These are phyloP conservation scores for Drosophila kokeensis DNA, from an alignment of 2,888 invertebrate genomes.

Conservation along the genomic window DNA sequence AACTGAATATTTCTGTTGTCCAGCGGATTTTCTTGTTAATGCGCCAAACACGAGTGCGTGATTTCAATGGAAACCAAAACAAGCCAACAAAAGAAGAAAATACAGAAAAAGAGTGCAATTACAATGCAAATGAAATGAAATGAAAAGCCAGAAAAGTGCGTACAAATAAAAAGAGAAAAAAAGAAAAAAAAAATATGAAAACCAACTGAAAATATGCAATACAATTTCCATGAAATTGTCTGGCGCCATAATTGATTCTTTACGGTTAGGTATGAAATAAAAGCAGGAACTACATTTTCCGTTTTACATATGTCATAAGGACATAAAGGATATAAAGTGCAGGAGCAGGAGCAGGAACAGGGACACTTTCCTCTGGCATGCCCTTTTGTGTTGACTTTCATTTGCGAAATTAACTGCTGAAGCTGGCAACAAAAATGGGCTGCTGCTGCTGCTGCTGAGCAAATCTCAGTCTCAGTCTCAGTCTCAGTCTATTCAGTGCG, in stretches of 20 bases:
- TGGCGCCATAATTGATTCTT: constrained; percentile 61
- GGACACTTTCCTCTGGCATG: neutral
- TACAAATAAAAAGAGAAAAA: neutral
- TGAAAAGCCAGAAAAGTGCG: constrained; percentile 5
- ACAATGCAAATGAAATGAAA: constrained; percentile 14
- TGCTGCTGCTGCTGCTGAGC: neutral
- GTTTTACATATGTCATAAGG: constrained; percentile 17
- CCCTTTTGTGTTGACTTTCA: constrained; percentile 37
- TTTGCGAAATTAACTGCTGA: constrained; percentile 64
- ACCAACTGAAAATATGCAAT: constrained; percentile 28
- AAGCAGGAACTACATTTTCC: constrained; percentile 16
- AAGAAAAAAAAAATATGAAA: neutral
- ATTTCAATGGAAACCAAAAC: constrained; percentile 30
- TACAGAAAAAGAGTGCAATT: constrained; percentile 14
- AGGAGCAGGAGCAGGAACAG: neutral
- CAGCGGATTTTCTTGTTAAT: constrained; percentile 52
- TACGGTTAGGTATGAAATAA: constrained; percentile 52
- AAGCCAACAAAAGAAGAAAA: constrained; percentile 9
- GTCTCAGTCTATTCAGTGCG: constrained; percentile 41
- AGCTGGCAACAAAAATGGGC: constrained; percentile 27
- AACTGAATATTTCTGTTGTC: constrained; percentile 33
- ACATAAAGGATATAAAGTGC: neutral
- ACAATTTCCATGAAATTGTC: constrained; percentile 45
- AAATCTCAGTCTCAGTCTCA: neutral
- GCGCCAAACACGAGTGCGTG: constrained; percentile 45